Percentiles rank a stretch among this genome's conserved stretches.
These are phyloP conservation scores for Zoroaster sp. DNA, from an alignment of 53 echinoderm and acorn worm genomes.

Conservation along the genomic window DNA sequence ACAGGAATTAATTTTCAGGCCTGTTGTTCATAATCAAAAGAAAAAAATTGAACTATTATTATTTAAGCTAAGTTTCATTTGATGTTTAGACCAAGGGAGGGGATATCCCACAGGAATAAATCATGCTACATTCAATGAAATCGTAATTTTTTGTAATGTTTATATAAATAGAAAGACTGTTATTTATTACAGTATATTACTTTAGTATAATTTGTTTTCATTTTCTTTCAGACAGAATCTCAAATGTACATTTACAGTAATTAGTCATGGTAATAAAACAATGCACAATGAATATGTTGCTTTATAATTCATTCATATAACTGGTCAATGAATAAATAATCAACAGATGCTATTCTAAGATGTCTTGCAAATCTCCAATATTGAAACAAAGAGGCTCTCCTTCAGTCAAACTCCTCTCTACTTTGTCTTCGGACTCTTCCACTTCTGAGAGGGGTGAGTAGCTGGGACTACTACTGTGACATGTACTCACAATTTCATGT, in stretches of 20 bases:
- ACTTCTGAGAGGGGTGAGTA: slow-evolving; percentile 76
- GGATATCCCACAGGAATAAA: too few relatives aligned
- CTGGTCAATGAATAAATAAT: neutral
- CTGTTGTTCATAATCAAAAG: too few relatives aligned
- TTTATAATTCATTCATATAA: neutral
- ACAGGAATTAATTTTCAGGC: too few relatives aligned
- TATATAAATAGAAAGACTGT: too few relatives aligned
- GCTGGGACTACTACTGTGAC: slow-evolving; percentile 58
- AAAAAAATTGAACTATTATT: too few relatives aligned
- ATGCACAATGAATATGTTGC: too few relatives aligned
- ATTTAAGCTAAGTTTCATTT: too few relatives aligned
- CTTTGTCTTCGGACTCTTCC: slow-evolving; percentile 22
- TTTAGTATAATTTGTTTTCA: neutral
- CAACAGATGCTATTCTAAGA: neutral
- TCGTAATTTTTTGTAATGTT: too few relatives aligned
- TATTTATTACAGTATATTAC: neutral
- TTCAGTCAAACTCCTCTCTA: neutral
- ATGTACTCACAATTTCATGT: neutral
- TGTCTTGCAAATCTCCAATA: neutral
- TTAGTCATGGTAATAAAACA: too few relatives aligned
- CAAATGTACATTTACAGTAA: neutral
- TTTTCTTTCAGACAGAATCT: neutral
- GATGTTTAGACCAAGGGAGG: too few relatives aligned
- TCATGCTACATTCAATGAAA: too few relatives aligned
- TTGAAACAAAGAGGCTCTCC: neutral